Conservation (phyloP, 1,140 invertebrate species). For the Lasioglossum baleicum region DNA sequence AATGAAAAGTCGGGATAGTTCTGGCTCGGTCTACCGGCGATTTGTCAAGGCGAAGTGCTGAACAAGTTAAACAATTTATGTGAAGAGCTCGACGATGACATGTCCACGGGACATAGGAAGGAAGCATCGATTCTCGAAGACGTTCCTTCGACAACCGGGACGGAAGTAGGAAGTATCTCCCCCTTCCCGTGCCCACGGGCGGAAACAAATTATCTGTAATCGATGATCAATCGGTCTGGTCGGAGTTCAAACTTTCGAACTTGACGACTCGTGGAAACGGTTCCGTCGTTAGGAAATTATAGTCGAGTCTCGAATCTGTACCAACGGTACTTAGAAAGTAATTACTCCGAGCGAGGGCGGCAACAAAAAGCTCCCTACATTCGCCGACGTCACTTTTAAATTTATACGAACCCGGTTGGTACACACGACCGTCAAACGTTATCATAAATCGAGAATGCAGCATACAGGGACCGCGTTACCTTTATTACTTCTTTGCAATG, state of each 20-base stretch:
- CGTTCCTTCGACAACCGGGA: neutral
- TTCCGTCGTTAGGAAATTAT: constrained; percentile 17
- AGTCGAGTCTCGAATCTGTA: constrained; percentile 4
- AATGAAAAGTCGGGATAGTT: no score
- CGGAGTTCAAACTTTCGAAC: constrained; percentile 30
- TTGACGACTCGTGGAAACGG: constrained; percentile 8
- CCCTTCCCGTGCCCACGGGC: neutral
- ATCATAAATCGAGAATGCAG: constrained; percentile 15
- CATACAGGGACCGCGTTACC: neutral
- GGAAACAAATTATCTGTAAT: constrained; percentile 32
- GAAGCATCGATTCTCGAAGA: constrained; percentile 9
- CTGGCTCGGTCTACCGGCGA: no score
- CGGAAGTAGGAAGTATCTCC: neutral
- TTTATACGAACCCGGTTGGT: neutral
- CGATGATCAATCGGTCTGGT: constrained; percentile 13
- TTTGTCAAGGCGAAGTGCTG: neutral
- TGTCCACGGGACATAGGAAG: neutral
- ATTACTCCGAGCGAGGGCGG: constrained; percentile 2
- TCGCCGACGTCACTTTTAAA: constrained; percentile 3
- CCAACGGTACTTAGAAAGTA: constrained; percentile 15
- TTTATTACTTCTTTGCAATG: no score
- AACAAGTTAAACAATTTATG: neutral
- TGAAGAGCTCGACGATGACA: neutral
- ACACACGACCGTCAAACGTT: neutral
- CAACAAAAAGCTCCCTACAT: neutral